A percentile compares a stretch with the other conserved stretches of the same genome.
These are phyloP conservation scores for Hipposideros armiger DNA, from an alignment of 2,113 vertebrate species.

Conservation along the genomic window DNA sequence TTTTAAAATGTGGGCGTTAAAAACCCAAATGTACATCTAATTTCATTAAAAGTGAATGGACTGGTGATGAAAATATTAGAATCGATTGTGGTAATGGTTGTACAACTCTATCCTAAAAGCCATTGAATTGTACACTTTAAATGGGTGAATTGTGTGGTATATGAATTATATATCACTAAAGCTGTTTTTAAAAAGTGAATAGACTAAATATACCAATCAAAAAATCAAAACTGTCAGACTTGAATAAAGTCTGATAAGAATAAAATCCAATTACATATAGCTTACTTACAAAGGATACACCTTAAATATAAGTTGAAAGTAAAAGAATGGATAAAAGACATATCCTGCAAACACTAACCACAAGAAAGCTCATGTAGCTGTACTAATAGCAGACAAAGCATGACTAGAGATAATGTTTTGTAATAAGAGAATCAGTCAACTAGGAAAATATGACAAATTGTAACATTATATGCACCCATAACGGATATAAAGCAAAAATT, in stretches of 20 bases:
- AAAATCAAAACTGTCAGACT: not conserved
- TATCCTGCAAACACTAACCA: not conserved
- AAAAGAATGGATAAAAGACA: not conserved
- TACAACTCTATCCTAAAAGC: not conserved
- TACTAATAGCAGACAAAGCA: not conserved
- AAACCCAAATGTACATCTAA: not conserved
- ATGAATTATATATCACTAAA: not conserved
- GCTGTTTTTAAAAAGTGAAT: not conserved
- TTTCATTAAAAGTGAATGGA: conserved; percentile 1
- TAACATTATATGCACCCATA: not conserved
- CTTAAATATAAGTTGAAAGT: not conserved
- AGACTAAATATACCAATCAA: not conserved
- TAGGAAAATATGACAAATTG: not conserved
- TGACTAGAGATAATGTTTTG: not conserved
- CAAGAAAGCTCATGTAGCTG: not conserved
- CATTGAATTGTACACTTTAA: not conserved
- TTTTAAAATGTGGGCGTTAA: not conserved
- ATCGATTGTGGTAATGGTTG: not conserved
- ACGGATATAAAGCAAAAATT: not conserved
- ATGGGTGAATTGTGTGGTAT: not conserved
- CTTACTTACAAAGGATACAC: not conserved
- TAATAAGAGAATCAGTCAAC: not conserved
- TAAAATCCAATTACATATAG: not conserved
- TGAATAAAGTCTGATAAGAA: not conserved
- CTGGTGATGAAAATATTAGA: not conserved